Base-by-base conservation (phyloP, 2,797 vertebrate species). In the Naso thynnoides region DNA sequence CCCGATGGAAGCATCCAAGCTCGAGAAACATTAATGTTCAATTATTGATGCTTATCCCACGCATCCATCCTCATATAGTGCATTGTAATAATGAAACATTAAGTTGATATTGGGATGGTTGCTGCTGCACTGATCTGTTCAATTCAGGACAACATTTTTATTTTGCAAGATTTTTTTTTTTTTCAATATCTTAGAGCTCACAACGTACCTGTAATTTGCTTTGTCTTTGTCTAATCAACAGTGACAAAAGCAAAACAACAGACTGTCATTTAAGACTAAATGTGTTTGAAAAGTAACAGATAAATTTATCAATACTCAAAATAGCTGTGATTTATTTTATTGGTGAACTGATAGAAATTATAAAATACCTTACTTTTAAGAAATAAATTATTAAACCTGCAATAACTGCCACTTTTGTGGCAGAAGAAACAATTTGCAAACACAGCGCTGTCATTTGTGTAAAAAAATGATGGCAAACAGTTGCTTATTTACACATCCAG, bases 41-140 rank as follows among this genome's bases (percentile, higher is more conserved):
- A 83, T 81, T 70, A 83, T 81, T 87, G 76, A 84, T 78, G 73
- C 24, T 48, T 16, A 39, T 14, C 57, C 52, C 18, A 58, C 55
- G 21, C 70, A 78, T 55, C 67, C 41, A 39, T 67, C 48, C 65
- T 59, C 54, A 73, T 52, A 79, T 19, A 55, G 39, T 10, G n/a
- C 50, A 62, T 8, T 65, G 64, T 64, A 73, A 84, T 81, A 54
- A 73, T 79, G 55, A 74, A 81, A 83, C 59, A 71, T 68, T 76
- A 56, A 82, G 24, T 14, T 57, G 14, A 63, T 53, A 58, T 48
- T 26, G 24, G n/a, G 31, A 11, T 6, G 33, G 3, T 52, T 69
- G 58, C 33, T 57, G 47, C 26, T 64, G 21, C 18, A 5, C 29
- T 26, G 38, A 70, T 33, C 27, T 55, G n/a, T 55, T 61, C 19